phyloP scores from a whole-genome alignment of 2,113 vertebrate genomes.

The Danionella cerebrum region DNA sequence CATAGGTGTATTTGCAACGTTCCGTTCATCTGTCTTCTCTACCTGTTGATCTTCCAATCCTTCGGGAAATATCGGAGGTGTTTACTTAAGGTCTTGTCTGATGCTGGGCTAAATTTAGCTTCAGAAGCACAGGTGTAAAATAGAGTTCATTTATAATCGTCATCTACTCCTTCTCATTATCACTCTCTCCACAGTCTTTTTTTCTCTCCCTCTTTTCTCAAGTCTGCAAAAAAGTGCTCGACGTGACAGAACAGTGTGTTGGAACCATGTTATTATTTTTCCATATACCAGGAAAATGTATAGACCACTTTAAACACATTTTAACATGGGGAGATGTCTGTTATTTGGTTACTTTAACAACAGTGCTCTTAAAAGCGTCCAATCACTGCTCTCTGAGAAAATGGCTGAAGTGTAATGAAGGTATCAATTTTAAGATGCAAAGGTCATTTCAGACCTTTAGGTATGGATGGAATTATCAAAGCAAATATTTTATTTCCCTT shows the following conservation, averaged over 20 bases:
- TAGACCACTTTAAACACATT: background rate
- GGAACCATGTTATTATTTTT: background rate
- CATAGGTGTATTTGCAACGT: no score
- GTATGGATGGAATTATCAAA: background rate
- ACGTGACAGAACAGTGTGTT: background rate
- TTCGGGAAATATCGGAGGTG: background rate
- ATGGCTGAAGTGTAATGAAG: background rate
- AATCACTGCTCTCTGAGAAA: background rate
- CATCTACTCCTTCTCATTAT: background rate
- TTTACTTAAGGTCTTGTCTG: background rate
- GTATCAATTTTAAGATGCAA: background rate
- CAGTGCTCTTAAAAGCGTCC: background rate
- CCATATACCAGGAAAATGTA: no score
- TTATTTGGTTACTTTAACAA: background rate
- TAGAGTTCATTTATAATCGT: constrained; percentile 23
- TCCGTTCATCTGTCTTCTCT: background rate
- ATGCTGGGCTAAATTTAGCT: background rate
- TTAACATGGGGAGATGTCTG: background rate
- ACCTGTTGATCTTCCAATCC: background rate
- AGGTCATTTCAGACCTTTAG: background rate
- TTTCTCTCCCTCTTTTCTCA: background rate
- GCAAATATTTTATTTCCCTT: background rate
- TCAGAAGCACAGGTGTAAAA: constrained; percentile 13
- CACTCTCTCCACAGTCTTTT: background rate
- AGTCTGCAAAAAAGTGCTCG: background rate